These are phyloP conservation scores for Hylaeus anthracinus DNA, from an alignment of 1,140 invertebrate species.

Conservation along the genomic window DNA sequence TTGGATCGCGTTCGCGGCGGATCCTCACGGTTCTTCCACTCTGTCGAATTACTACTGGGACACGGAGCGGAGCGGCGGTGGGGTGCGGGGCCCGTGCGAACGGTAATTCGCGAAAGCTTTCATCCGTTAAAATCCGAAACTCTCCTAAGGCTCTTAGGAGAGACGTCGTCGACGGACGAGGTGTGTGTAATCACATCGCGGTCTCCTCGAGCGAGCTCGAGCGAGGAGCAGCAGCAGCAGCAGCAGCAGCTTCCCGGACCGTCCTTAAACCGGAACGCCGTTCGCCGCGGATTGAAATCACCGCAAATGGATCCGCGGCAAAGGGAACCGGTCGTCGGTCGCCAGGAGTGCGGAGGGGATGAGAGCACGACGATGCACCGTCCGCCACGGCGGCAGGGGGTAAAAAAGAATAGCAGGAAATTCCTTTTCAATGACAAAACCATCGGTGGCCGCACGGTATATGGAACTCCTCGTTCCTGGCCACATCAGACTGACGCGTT, in stretches of 20 bases:
- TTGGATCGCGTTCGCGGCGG: neutral
- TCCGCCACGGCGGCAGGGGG: neutral
- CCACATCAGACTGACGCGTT: constrained; percentile 64
- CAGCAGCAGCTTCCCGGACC: neutral
- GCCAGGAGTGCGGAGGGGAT: neutral
- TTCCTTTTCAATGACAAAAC: constrained; percentile 53
- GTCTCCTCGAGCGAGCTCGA: constrained; percentile 28
- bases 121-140: constrained; percentile 53
- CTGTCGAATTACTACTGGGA: constrained; percentile 61
- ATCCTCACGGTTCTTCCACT: constrained; percentile 40
- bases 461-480: constrained; percentile 52
- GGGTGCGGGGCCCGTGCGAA: constrained; percentile 3
- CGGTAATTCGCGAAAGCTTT: constrained; percentile 57
- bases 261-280: constrained; percentile 53
- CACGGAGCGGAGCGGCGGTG: neutral
- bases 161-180: neutral
- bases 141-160: constrained; percentile 42
- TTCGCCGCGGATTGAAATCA: constrained; percentile 51
- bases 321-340: constrained; percentile 36
- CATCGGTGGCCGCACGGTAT: constrained; percentile 44
- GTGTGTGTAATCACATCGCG: constrained; percentile 46
- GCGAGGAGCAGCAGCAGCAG: neutral
- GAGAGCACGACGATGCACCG: constrained; percentile 28
- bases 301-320: constrained; percentile 42
- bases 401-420: constrained; percentile 47